These are phyloP conservation scores for Suncus etruscus DNA, from an alignment of 2,113 vertebrate species.

Conservation along the genomic window DNA sequence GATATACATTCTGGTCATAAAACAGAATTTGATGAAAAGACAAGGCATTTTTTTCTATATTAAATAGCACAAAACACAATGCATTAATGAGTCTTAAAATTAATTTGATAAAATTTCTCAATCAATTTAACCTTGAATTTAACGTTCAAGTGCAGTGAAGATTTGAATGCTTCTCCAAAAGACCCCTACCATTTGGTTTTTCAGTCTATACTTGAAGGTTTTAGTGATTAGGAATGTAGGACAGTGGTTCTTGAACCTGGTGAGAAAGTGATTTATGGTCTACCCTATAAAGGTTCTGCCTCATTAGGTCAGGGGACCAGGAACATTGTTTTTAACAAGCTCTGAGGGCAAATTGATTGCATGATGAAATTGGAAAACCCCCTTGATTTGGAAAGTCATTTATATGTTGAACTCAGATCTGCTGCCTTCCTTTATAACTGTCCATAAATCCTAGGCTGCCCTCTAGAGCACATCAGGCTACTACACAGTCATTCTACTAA, in stretches of 20 bases:
- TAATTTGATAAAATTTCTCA: neutral
- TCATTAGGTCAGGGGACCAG: neutral
- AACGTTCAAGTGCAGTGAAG: neutral
- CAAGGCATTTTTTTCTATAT: neutral
- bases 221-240: neutral
- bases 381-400: constrained; percentile 32
- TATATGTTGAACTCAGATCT: neutral
- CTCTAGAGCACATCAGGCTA: neutral
- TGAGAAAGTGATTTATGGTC: neutral
- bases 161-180: neutral
- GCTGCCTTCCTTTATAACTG: neutral
- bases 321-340: neutral
- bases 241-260: neutral
- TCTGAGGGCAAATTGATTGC: neutral
- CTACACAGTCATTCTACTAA: neutral
- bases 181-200: neutral
- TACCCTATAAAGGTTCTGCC: neutral
- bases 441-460: neutral
- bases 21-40: neutral
- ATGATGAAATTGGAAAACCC: constrained; percentile 16
- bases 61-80: neutral
- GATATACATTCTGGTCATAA: neutral
- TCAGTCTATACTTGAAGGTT: neutral
- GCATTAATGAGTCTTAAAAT: neutral
- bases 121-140: neutral